Conservation (phyloP, 2,888 invertebrate genomes). For the Trissonchulus sp. region DNA sequence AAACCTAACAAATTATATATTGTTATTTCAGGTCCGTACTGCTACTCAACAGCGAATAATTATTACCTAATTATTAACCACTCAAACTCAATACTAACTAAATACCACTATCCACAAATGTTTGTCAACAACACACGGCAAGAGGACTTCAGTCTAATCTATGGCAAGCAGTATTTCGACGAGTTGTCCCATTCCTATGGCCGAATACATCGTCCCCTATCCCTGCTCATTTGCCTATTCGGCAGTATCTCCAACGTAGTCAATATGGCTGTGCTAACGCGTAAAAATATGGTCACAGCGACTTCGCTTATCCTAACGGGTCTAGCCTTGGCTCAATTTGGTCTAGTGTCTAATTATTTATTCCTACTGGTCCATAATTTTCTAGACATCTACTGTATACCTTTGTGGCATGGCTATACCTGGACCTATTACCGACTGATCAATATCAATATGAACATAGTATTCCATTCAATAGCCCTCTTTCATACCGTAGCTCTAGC, state of each 20-base stretch:
- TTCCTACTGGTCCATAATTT: background rate
- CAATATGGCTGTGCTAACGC: slow-evolving; percentile 24
- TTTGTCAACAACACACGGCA: background rate
- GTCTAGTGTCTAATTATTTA: slow-evolving; percentile 15
- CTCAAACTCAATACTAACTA: no score
- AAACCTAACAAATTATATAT: no score
- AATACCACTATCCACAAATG: no score
- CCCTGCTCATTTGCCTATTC: slow-evolving; percentile 3
- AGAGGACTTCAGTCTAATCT: background rate
- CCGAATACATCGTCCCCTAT: slow-evolving; percentile 1
- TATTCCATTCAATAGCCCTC: slow-evolving; percentile 39
- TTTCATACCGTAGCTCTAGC: slow-evolving; percentile 43
- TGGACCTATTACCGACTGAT: slow-evolving; percentile 15
- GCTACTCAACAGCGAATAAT: no score
- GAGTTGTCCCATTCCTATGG: background rate
- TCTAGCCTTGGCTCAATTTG: slow-evolving; percentile 24
- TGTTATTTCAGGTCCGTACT: no score
- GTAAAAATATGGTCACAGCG: slow-evolving; percentile 1
- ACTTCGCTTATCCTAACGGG: slow-evolving; percentile 3
- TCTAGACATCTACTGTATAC: background rate
- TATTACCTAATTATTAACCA: no score
- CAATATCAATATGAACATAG: slow-evolving; percentile 30
- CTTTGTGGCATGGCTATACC: slow-evolving; percentile 14
- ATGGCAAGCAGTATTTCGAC: background rate
- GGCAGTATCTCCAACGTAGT: background rate